Evolutionary conservation across 2,888 invertebrate genomes (phyloP).

Genomic region (Isotomurus palustris): DNA sequence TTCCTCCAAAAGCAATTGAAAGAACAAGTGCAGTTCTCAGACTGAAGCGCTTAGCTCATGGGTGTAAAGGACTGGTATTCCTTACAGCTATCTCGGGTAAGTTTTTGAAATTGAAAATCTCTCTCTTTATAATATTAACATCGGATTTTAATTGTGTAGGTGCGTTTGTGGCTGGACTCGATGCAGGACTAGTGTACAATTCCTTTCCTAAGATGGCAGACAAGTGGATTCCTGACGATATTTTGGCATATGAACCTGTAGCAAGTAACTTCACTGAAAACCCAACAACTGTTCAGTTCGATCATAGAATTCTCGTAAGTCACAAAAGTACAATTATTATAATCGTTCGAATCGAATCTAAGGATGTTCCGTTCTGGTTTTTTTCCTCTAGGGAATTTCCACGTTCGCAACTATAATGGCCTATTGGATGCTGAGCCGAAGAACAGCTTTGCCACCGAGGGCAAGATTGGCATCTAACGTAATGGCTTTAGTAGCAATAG

Average conservation of each 20-base stretch:
- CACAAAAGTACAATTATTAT: background rate
- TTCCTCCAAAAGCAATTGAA: constrained; percentile 57
- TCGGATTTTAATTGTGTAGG: constrained; percentile 56
- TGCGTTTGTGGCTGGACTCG: constrained; percentile 96
- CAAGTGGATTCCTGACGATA: constrained; percentile 84
- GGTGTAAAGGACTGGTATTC: constrained; percentile 81
- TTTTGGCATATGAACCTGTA: constrained; percentile 66
- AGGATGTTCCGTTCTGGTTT: background rate
- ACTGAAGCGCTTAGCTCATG: constrained; percentile 64
- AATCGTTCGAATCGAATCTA: background rate
- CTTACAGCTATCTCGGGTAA: constrained; percentile 76
- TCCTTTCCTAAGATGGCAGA: constrained; percentile 98
- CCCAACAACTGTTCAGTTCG: constrained; percentile 93
- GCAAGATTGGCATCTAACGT: constrained; percentile 67
- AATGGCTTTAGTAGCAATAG: constrained; percentile 68
- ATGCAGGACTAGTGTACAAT: constrained; percentile 96
- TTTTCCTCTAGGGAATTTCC: constrained; percentile 61
- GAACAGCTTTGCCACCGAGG: constrained; percentile 64
- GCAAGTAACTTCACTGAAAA: constrained; percentile 90
- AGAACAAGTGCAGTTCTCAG: constrained; percentile 48
- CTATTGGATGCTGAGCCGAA: constrained; percentile 66
- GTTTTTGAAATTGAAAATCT: no score
- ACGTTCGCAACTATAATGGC: constrained; percentile 69
- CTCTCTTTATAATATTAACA: background rate
- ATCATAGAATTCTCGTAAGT: constrained; percentile 76